These are phyloP conservation scores for Clanis bilineata DNA, from an alignment of 2,888 invertebrate genomes.

Conservation along the genomic window DNA sequence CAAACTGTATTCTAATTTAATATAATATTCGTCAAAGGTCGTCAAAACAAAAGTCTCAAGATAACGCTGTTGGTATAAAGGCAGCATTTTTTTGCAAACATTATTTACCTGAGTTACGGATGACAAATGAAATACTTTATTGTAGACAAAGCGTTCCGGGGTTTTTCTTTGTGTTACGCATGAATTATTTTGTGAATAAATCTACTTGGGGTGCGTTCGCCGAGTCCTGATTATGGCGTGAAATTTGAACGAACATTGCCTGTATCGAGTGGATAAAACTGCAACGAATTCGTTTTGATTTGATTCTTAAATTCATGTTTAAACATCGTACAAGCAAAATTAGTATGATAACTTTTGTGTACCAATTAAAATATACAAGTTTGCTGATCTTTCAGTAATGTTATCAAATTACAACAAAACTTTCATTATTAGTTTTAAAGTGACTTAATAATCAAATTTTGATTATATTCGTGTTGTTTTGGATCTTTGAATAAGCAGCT, in stretches of 20 bases:
- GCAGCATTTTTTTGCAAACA: slow-evolving; percentile 28
- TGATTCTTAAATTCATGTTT: not conserved
- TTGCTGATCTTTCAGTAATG: too few relatives aligned
- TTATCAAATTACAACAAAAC: too few relatives aligned
- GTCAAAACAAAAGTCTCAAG: slow-evolving; percentile 1
- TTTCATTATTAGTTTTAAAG: too few relatives aligned
- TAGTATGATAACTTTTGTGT: too few relatives aligned
- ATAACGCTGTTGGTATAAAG: not conserved
- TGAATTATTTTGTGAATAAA: slow-evolving; percentile 37
- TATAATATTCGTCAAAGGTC: not conserved
- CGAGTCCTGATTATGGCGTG: slow-evolving; percentile 14
- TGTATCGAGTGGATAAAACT: slow-evolving; percentile 10
- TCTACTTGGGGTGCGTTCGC: slow-evolving; percentile 21
- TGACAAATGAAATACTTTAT: slow-evolving; percentile 49
- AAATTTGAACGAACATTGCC: slow-evolving; percentile 13
- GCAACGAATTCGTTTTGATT: not conserved
- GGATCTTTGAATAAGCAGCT: too few relatives aligned
- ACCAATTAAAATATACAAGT: too few relatives aligned
- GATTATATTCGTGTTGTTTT: too few relatives aligned
- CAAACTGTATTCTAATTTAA: not conserved
- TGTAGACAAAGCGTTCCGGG: slow-evolving; percentile 36
- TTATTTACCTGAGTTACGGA: slow-evolving; percentile 28
- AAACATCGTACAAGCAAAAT: too few relatives aligned
- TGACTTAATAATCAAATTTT: too few relatives aligned
- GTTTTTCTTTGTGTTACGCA: slow-evolving; percentile 35